Evolutionary conservation across 2,888 invertebrate genomes (phyloP).

Genomic region (Volucella inanis): DNA sequence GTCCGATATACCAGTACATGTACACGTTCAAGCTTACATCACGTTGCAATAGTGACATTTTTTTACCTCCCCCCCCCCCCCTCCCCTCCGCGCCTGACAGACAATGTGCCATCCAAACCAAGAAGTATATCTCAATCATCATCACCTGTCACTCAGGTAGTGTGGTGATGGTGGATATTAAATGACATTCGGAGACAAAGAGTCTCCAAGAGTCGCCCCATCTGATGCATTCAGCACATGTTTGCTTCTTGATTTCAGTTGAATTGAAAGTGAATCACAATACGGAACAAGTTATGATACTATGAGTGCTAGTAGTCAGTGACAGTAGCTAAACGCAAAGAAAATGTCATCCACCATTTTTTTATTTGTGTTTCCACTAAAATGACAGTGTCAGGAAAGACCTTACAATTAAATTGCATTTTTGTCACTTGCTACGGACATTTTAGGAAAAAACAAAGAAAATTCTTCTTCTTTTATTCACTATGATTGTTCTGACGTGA

Average conservation of each 20-base stretch:
- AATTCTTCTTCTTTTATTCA: neutral
- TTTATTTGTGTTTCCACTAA: neutral
- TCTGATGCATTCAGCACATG: neutral
- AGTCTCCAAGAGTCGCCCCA: neutral
- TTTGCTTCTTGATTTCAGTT: neutral
- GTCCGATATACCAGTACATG: neutral
- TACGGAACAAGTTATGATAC: neutral
- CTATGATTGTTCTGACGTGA: neutral
- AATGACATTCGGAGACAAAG: conserved; percentile 16
- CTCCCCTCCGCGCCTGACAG: no score
- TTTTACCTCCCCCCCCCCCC: no score
- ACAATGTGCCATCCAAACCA: neutral
- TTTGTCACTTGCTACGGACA: conserved; percentile 6
- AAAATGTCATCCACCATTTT: neutral
- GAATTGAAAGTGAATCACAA: conserved; percentile 18
- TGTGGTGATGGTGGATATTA: conserved; percentile 14
- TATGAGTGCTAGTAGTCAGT: neutral
- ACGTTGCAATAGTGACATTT: neutral
- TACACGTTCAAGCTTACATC: neutral
- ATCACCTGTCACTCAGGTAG: conserved; percentile 12
- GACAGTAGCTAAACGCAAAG: conserved; percentile 6
- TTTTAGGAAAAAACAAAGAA: neutral
- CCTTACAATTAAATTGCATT: conserved; percentile 5
- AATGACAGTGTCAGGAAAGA: conserved; percentile 4
- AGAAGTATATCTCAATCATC: conserved; percentile 17